Conservation (phyloP, 2,113 vertebrate species). For the human region GRCh38 chr9:131980501-131981000, state of each 20-base stretch:
- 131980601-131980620: conserved; percentile 67
- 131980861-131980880: neutral
- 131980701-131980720: neutral
- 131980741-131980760: neutral
- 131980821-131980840: neutral
- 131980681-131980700: conserved; percentile 51
- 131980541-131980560: conserved; percentile 69
- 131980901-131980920: neutral
- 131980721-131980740: neutral
- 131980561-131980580: conserved; percentile 55
- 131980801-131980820: neutral
- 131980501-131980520: conserved; percentile 76
- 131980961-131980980: conserved; percentile 50
- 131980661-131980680: conserved; percentile 44
- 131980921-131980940: conserved; percentile 11
- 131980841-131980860: neutral
- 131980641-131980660: conserved; percentile 47
- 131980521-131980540: conserved; percentile 78
- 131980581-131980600: conserved; percentile 46
- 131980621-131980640: conserved; percentile 37
- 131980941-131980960: conserved; percentile 22
- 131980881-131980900: neutral
- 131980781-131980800: conserved; percentile 16
- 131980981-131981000: conserved; percentile 5
- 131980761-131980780: neutral